These are phyloP conservation scores for Acanthurus lineatus DNA, from an alignment of 2,797 vertebrate species.

Conservation along the genomic window DNA sequence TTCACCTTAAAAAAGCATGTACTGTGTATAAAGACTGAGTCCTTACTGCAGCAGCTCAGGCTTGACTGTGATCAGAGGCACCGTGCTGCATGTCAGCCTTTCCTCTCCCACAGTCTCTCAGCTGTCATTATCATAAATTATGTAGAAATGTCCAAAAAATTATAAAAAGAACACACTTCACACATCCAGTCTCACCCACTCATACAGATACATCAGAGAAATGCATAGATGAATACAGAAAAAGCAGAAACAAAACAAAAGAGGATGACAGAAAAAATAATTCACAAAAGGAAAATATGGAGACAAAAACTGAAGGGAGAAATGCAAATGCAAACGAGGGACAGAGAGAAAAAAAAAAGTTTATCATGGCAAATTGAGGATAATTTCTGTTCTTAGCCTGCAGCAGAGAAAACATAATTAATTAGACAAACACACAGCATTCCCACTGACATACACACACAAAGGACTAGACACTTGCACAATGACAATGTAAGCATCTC, in stretches of 20 bases:
- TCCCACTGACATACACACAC: background rate
- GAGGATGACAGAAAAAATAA: background rate
- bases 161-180: background rate
- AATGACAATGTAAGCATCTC: background rate
- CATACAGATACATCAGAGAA: background rate
- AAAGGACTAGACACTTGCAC: background rate
- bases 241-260: background rate
- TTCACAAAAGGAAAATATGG: no score
- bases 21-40: no score
- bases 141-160: no score
- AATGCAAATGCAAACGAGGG: background rate
- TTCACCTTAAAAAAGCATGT: no score
- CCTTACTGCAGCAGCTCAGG: no score
- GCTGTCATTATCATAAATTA: no score
- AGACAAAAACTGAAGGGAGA: background rate
- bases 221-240: background rate
- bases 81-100: no score
- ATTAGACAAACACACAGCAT: conserved; percentile 32
- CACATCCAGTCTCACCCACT: no score
- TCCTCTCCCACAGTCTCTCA: no score
- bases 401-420: conserved; percentile 34
- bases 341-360: background rate
- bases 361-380: background rate
- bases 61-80: no score
- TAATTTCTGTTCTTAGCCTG: conserved; percentile 18